phyloP scores from a whole-genome alignment of 2,113 vertebrate genomes.

The Pongo abelii region DNA sequence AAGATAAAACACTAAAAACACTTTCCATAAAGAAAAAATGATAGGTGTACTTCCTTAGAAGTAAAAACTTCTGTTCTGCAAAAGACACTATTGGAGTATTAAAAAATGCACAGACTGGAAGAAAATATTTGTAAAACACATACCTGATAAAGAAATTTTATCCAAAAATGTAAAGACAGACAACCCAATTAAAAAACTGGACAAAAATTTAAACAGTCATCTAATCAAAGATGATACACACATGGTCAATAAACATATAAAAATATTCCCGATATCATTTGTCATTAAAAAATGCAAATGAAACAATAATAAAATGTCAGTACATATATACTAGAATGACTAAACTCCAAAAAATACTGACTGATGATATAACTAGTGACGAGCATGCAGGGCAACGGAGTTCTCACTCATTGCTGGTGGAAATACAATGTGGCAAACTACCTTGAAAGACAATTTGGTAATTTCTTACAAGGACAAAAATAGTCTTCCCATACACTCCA shows the following conservation, averaged over 20 bases:
- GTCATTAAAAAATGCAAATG: background rate
- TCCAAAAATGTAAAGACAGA: background rate
- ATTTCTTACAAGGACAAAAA: background rate
- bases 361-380: background rate
- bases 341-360: background rate
- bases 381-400: background rate
- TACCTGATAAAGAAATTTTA: background rate
- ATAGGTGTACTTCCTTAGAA: background rate
- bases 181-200: background rate
- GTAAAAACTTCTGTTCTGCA: background rate
- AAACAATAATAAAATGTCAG: background rate
- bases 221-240: background rate
- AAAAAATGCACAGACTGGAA: too few species aligned
- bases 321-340: background rate
- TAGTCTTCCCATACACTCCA: background rate
- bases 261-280: background rate
- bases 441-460: background rate
- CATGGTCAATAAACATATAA: background rate
- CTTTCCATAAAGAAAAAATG: background rate
- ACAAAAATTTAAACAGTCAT: background rate
- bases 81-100: too few species aligned
- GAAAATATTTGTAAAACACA: too few species aligned
- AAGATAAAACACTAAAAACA: background rate
- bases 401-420: background rate
- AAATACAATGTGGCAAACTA: background rate